phyloP scores from a whole-genome alignment of 2,797 vertebrate species.

The Danio albolineatus region DNA sequence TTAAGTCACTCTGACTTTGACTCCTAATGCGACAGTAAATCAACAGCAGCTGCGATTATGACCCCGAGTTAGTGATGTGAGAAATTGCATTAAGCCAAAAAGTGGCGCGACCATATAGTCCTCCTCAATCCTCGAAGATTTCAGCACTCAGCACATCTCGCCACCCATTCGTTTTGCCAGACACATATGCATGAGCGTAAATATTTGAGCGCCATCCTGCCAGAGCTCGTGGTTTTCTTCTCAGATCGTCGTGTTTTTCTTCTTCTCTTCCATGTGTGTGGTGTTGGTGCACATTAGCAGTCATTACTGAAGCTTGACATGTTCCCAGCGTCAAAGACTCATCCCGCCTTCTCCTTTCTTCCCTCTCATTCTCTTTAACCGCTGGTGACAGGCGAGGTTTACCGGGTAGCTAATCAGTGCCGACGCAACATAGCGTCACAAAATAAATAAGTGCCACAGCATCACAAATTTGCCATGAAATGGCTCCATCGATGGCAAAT shows the following conservation, averaged over 20 bases:
- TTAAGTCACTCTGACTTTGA: conserved; percentile 25
- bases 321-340: conserved; percentile 16
- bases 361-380: conserved; percentile 46
- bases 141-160: conserved; percentile 25
- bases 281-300: conserved; percentile 37
- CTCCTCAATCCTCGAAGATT: conserved; percentile 17
- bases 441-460: conserved; percentile 49
- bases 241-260: background rate
- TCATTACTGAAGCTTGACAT: conserved; percentile 33
- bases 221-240: conserved; percentile 3
- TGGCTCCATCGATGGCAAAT: conserved; percentile 70
- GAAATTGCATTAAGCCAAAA: conserved; percentile 11
- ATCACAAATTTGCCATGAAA: conserved; percentile 76
- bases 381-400: conserved; percentile 57
- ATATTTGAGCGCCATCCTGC: conserved; percentile 12
- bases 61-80: conserved; percentile 19
- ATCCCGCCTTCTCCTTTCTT: conserved; percentile 17
- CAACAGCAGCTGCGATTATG: conserved; percentile 13
- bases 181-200: conserved; percentile 16
- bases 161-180: conserved; percentile 12
- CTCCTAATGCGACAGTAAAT: conserved; percentile 27
- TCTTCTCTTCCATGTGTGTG: conserved; percentile 20
- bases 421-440: conserved; percentile 23
- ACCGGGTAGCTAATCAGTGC: conserved; percentile 45
- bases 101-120: background rate